Evolutionary conservation across 2,888 invertebrate species (phyloP), one percentile per base, ranked within the genome.

Genomic region (Geophilus truncorum): DNA sequence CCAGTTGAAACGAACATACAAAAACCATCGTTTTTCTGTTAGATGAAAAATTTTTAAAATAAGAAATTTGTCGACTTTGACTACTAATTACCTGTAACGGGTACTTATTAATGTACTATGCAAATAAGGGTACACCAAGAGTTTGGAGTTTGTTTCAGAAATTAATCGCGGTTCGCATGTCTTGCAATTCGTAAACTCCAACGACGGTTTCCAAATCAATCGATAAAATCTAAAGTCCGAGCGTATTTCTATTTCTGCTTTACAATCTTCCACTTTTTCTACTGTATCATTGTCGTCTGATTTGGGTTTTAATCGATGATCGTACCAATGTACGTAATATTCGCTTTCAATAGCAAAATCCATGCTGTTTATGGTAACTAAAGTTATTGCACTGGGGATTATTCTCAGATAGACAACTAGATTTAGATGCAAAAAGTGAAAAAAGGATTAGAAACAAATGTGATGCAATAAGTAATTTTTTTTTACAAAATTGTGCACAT

Each of bases 1-100:
- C 28, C n/a, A 70, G 10, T 25, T 70, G 4, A 70, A 70, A 70
- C 28, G 28, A n/a, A 10, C 70, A 70, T 25, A 70, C n/a, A 10
- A 70, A 70, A 25, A 7, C 70, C 70, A 70, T 70, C 9, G 70
- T 70, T 70, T 70, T 70, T 25, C 70, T 70, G 70, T 70, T 25
- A 70, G 28, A 10, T 9, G 70, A 7, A 70, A 25, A 15, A 7
- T 25, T 4, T 18, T 5, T 18, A 6, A 3, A 25, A 57, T 23
- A 4, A 21, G 21, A 18, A 21, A 12, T 40, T 40, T 40, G 15
- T 40, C 2, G 9, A 40, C 15, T 40, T 2, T 2, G 9, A 12
- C 6, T 45, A 45, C 45, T 45, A 9, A 32, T 45, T n/a, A 45
- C 45, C 45, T 45, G 45, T 45, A 45, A 4, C 3, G 7, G 12